Evolutionary conservation across 2,888 invertebrate species (phyloP), one percentile per base, ranked within the genome.

Genomic region (Trisateles emortualis): DNA sequence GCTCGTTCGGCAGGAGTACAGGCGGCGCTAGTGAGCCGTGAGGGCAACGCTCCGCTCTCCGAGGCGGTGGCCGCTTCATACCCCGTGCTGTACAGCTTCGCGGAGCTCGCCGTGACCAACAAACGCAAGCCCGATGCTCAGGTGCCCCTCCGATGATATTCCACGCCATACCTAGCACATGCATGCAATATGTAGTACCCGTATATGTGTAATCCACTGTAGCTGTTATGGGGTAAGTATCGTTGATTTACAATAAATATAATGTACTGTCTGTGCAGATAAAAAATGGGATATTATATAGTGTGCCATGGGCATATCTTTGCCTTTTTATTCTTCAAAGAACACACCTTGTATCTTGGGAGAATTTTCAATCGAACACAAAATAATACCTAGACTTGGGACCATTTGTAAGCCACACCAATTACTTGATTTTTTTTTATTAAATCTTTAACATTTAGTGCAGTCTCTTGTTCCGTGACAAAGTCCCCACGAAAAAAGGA

Each of bases 31-130:
- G 94, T 98, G 1, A 90, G 94, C 48, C 95, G 98, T 59, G 96
- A 96, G 59, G 98, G 97, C 46, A 98, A 98, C 85, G 94, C 94
- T 0, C 91, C 95, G 0, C 88, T 98, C 0, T 94, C 95, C 8
- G 94, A 95, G 11, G 95, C 94, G 3, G 90, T 89, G 43, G 68
- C 84, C 1, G 76, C 83, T 8, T 71, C 86, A 17, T 96, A 93
- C 82, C 85, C 92, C 9, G 91, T 95, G 26, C 87, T 96, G 35
- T 89, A 94, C 64, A 94, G 94, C 56, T 94, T 97, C 76, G 87
- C 93, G 29, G 95, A 96, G 64, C 86, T 95, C 52, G 59, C 84
- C 26, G 64, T 68, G 67, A 72, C 86, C 79, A 86, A 91, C 84
- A 92, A 92, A 65, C 90, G 92, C 78, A 92, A 92, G 81, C 86